phyloP scores from a whole-genome alignment of 2,888 invertebrate genomes.

The Epiblema foenella region DNA sequence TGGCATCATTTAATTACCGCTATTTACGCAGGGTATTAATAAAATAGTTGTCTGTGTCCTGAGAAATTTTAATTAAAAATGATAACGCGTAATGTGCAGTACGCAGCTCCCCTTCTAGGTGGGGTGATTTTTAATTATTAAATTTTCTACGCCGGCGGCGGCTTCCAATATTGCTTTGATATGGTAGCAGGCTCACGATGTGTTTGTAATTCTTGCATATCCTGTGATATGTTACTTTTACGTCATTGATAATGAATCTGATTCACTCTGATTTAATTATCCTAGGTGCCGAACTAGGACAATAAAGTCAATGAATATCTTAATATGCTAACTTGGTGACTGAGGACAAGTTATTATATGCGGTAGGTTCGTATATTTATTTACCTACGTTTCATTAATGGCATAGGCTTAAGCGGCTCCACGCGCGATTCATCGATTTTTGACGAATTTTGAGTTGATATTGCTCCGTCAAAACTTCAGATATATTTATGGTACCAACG shows the following conservation, averaged over 20 bases:
- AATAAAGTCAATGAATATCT: too few species aligned
- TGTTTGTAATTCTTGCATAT: conserved; percentile 9
- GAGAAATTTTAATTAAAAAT: conserved; percentile 79
- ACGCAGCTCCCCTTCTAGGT: conserved; percentile 63
- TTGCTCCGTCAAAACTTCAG: too few species aligned
- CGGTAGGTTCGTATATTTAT: too few species aligned
- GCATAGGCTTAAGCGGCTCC: too few species aligned
- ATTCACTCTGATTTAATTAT: neutral
- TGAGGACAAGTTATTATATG: neutral
- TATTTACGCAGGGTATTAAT: conserved; percentile 50
- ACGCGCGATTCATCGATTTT: too few species aligned
- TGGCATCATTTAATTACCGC: conserved; percentile 29
- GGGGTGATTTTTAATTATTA: conserved; percentile 85
- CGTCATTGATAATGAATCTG: neutral
- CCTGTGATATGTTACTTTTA: neutral
- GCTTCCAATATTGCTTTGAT: conserved; percentile 76
- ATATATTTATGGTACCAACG: too few species aligned
- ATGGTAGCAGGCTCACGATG: conserved; percentile 53
- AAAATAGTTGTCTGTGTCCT: conserved; percentile 61
- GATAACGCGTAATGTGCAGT: conserved; percentile 78
- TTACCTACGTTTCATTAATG: too few species aligned
- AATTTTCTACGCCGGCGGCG: conserved; percentile 78
- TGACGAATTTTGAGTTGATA: too few species aligned
- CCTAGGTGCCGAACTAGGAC: too few species aligned
- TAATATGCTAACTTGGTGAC: neutral